Conservation (phyloP, 2,888 invertebrate genomes). For the Tinea semifulvella region DNA sequence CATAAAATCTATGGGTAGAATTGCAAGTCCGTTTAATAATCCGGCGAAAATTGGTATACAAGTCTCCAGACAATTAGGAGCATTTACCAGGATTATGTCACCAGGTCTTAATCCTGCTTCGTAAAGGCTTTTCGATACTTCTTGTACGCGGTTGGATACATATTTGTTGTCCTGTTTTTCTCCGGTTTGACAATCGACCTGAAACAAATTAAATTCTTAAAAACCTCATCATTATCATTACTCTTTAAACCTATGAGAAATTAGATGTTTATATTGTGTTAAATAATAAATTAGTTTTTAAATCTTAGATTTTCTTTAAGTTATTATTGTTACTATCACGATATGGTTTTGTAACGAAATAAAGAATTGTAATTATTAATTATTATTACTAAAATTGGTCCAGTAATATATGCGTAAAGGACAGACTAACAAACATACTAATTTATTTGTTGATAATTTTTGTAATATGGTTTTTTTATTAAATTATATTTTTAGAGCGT, state of each 20-base stretch:
- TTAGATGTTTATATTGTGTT: background rate
- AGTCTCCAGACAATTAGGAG: background rate
- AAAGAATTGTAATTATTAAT: too few species aligned
- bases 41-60: slow-evolving; percentile 1
- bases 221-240: background rate
- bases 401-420: too few species aligned
- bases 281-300: too few species aligned
- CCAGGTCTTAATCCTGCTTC: background rate
- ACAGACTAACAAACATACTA: too few species aligned
- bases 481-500: too few species aligned
- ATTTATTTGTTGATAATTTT: too few species aligned
- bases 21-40: background rate
- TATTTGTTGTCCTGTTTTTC: background rate
- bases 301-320: too few species aligned
- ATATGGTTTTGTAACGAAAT: too few species aligned
- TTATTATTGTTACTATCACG: too few species aligned
- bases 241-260: background rate
- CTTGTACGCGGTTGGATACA: background rate
- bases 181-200: background rate
- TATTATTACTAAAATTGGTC: too few species aligned
- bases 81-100: background rate
- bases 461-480: too few species aligned
- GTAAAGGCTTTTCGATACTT: background rate
- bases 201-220: background rate
- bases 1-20: background rate